Percentiles rank a stretch among this genome's conserved stretches.
Evolutionary conservation across 2,113 vertebrate genomes (phyloP).

Genomic region (Cyprinus carpio): DNA sequence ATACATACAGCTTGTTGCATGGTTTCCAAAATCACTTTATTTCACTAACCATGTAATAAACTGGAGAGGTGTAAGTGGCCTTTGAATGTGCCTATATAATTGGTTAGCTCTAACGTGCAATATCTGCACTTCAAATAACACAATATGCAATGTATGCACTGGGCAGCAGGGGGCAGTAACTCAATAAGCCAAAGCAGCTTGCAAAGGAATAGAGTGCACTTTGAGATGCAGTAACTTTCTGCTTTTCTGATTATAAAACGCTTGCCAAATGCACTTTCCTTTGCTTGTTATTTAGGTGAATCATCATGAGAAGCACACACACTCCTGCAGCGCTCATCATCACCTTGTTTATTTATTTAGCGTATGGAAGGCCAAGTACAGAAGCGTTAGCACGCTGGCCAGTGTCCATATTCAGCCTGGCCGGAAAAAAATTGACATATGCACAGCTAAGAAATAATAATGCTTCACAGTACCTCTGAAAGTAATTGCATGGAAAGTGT

Average conservation of each 20-base stretch:
- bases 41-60: constrained; percentile 14
- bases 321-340: background rate
- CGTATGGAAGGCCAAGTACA: constrained; percentile 20
- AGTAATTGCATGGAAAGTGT: no score
- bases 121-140: background rate
- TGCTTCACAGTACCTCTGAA: no score
- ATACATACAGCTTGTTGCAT: background rate
- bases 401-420: constrained; percentile 29
- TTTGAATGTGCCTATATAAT: background rate
- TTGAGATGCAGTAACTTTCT: background rate
- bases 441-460: no score
- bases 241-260: constrained; percentile 29
- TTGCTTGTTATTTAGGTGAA: constrained; percentile 41
- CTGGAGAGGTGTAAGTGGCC: background rate
- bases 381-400: constrained; percentile 29
- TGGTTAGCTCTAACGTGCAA: background rate
- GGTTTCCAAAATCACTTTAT: background rate
- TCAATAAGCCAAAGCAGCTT: constrained; percentile 23
- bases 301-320: constrained; percentile 19
- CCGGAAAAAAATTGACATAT: background rate
- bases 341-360: constrained; percentile 46
- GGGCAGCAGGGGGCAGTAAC: constrained; percentile 68
- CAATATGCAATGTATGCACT: constrained; percentile 25
- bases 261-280: constrained; percentile 30
- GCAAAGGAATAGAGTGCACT: background rate